Percentiles rank a stretch among this genome's conserved stretches.
Conservation (phyloP, 2,797 vertebrate species). For the Tapera naevia region DNA sequence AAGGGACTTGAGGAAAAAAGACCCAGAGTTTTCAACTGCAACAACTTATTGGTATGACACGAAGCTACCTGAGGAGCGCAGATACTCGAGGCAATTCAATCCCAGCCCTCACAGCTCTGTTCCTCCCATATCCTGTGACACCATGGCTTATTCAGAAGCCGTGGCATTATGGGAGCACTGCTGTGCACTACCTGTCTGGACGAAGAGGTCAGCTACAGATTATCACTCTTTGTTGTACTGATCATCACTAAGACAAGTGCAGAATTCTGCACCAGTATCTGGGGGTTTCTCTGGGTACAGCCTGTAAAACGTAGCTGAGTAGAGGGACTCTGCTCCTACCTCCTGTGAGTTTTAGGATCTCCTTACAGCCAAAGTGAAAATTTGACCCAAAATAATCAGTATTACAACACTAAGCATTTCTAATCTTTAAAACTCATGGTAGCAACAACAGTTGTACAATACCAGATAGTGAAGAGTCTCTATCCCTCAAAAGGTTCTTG, state of each 20-base stretch:
- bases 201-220: not conserved
- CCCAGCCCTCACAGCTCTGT: not conserved
- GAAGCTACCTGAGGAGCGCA: not conserved
- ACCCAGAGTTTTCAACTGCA: not conserved
- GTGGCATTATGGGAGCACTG: not conserved
- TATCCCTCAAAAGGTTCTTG: slow-evolving; percentile 28
- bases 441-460: slow-evolving; percentile 16
- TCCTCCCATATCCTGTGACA: not conserved
- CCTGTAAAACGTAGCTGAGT: not conserved
- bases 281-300: not conserved
- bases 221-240: not conserved
- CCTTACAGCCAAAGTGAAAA: slow-evolving; percentile 24
- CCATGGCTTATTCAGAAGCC: not conserved
- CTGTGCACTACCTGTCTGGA: not conserved
- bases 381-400: slow-evolving; percentile 1
- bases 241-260: not conserved
- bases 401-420: slow-evolving; percentile 18
- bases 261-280: not conserved
- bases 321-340: not conserved
- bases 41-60: not conserved
- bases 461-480: not conserved
- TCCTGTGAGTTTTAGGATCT: slow-evolving; percentile 10
- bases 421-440: not conserved
- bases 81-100: not conserved
- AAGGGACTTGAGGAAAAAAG: not conserved